Base-by-base conservation (phyloP, 2,113 vertebrate species). In the Saccopteryx bilineata region DNA sequence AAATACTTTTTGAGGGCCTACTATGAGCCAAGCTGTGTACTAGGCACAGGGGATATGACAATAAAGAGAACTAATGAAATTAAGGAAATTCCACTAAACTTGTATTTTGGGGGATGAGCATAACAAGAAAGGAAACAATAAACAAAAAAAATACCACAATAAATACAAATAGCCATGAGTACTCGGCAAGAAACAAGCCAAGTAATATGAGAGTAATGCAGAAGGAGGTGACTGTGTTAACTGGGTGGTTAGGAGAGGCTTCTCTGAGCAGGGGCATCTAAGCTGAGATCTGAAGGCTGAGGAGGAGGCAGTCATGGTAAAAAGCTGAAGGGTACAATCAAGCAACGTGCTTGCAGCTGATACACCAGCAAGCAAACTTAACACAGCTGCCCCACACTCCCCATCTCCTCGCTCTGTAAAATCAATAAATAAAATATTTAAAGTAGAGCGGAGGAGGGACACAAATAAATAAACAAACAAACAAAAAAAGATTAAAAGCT, bases 11-110 rank as follows among this genome's bases (percentile, higher is more conserved):
- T 71, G 39, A 90, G 50, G 68, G 31, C 71, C 18, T 87, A 78
- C 79, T 58, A 39, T 23, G 83, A 83, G 68, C 61, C 63, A 91
- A 68, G 21, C 52, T 74, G 18, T 74, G 7, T 50, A 24, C 9
- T 23, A 94, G 69, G 52, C 9, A 50, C 7, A 39, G 50, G 12
- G 24, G 65, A 82, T 68, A 68, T 0, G 84, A 31, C 28, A 75
- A 52, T 54, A 78, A 92, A 80, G 23, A 63, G 21, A 91, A 89
- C 9, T 54, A 86, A 72, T 4, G 5, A 84, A 72, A 93, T 54
- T 3, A 90, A 63, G 60, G 78, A 95, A 80, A 96, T 82, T 26
- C 31, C 56, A 82, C 50, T 86, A 95, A 52, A 18, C 23, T 92
- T 61, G 48, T 54, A 52, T 15, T 61, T 69, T 48, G 3, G 28